Evolutionary conservation across 1,140 invertebrate genomes (phyloP).

Genomic region (Sipha flava): DNA sequence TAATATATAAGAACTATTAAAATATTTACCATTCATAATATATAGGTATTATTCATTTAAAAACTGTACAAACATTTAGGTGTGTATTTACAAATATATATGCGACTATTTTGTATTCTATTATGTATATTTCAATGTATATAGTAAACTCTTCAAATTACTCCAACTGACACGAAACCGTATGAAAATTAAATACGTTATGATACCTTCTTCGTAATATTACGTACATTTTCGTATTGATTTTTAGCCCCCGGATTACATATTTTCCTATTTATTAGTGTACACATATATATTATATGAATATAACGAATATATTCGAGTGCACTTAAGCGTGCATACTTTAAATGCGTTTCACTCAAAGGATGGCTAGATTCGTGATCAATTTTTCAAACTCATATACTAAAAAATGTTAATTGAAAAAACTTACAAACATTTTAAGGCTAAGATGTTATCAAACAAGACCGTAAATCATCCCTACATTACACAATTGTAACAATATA

Average conservation of each 20-base stretch:
- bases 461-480: background rate
- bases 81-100: too few relatives aligned
- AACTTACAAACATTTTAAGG: background rate
- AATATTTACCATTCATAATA: too few relatives aligned
- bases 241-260: too few relatives aligned
- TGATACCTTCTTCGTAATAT: too few relatives aligned
- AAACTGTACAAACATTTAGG: too few relatives aligned
- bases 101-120: too few relatives aligned
- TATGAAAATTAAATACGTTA: background rate
- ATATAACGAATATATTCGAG: too few relatives aligned
- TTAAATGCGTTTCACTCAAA: background rate
- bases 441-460: background rate
- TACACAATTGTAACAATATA: background rate
- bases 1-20: too few relatives aligned
- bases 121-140: background rate
- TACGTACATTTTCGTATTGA: too few relatives aligned
- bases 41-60: too few relatives aligned
- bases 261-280: too few relatives aligned
- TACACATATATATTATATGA: too few relatives aligned
- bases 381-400: background rate
- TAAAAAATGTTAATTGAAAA: background rate
- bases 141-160: background rate
- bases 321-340: background rate
- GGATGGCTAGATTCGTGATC: background rate
- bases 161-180: background rate